Evolutionary conservation across 2,797 vertebrate species (phyloP).

Genomic region (Pangasius krempfi): DNA sequence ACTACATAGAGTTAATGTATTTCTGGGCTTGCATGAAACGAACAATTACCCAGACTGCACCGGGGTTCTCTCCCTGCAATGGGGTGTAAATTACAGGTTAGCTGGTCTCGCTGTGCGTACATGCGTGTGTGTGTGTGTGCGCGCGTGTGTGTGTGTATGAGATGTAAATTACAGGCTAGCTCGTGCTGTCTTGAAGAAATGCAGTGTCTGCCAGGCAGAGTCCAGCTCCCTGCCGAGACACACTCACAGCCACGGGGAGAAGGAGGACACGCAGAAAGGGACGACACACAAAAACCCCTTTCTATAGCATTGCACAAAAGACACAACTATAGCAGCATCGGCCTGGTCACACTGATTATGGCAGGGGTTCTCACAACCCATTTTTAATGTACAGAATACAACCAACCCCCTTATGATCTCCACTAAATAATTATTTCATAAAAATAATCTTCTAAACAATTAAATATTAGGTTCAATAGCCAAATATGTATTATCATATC

Average conservation of each 20-base stretch:
- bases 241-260: constrained; percentile 51
- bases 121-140: constrained; percentile 27
- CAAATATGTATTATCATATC: not conserved
- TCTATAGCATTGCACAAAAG: constrained; percentile 31
- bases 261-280: constrained; percentile 45
- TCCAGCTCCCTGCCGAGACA: constrained; percentile 63
- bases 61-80: constrained; percentile 56
- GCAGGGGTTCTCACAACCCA: not conserved
- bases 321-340: not conserved
- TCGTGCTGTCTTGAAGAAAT: constrained; percentile 59
- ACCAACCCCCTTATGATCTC: not conserved
- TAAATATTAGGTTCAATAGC: not conserved
- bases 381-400: not conserved
- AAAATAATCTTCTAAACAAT: not conserved
- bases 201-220: constrained; percentile 59
- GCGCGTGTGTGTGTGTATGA: constrained; percentile 47
- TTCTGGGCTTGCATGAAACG: constrained; percentile 55
- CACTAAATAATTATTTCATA: not conserved
- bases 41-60: constrained; percentile 63
- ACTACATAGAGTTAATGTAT: constrained; percentile 61
- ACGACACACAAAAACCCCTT: constrained; percentile 39
- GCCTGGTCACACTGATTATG: not conserved
- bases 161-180: constrained; percentile 66
- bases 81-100: constrained; percentile 64
- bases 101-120: constrained; percentile 57